phyloP scores from a whole-genome alignment of 2,888 invertebrate genomes.

The Furcula furcula region DNA sequence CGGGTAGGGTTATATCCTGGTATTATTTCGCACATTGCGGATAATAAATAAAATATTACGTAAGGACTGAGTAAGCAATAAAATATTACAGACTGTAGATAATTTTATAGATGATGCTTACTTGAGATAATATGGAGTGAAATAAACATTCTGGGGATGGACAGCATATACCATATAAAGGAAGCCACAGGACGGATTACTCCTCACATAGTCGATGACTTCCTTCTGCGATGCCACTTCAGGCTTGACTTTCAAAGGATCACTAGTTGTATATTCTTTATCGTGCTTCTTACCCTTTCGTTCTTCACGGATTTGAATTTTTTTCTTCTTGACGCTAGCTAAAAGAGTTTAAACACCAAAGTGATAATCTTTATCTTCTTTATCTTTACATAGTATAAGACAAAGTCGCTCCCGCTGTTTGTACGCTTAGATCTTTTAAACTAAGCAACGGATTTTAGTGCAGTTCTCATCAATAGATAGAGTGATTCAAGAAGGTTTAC shows the following conservation, averaged over 20 bases:
- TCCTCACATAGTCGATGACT: conserved; percentile 75
- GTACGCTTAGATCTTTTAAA: no score
- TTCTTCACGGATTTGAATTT: conserved; percentile 42
- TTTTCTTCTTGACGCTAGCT: conserved; percentile 38
- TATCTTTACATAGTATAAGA: not conserved
- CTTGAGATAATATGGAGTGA: conserved; percentile 89
- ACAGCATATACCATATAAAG: conserved; percentile 90
- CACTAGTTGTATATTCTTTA: conserved; percentile 32
- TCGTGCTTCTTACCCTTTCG: conserved; percentile 1
- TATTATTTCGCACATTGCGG: no score
- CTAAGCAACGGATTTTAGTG: no score
- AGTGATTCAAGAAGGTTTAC: no score
- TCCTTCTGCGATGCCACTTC: conserved; percentile 66
- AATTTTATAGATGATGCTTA: no score
- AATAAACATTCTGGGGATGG: conserved; percentile 86
- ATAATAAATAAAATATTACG: no score
- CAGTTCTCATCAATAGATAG: no score
- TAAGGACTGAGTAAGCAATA: no score
- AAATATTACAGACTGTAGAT: no score
- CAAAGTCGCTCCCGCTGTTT: no score
- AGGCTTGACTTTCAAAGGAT: conserved; percentile 68
- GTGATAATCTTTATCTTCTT: no score
- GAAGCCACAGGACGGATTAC: conserved; percentile 83
- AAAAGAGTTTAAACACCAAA: not conserved
- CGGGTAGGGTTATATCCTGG: no score